phyloP scores from a whole-genome alignment of 2,888 invertebrate genomes.

The Leptinotarsa tumamoca region DNA sequence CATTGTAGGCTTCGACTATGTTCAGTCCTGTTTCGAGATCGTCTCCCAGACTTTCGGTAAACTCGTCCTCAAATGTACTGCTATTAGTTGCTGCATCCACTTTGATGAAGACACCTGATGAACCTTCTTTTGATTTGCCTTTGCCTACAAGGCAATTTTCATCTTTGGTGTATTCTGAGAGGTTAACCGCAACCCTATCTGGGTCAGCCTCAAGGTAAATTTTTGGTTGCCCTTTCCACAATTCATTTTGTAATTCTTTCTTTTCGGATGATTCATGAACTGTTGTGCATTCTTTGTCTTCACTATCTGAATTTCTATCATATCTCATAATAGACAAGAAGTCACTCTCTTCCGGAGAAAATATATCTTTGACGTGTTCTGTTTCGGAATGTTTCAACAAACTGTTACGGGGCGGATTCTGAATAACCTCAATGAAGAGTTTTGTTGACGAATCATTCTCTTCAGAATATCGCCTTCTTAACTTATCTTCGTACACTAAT shows the following conservation, averaged over 20 bases:
- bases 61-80: conserved; percentile 37
- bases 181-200: no score
- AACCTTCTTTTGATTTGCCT: neutral
- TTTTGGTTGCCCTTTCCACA: neutral
- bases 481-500: neutral
- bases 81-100: neutral
- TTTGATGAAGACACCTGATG: neutral
- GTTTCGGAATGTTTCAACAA: no score
- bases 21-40: conserved; percentile 47
- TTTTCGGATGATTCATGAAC: neutral
- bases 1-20: conserved; percentile 59
- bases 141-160: no score
- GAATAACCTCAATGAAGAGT: no score
- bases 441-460: neutral
- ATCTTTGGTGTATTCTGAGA: no score
- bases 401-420: no score
- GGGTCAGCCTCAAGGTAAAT: neutral
- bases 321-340: no score
- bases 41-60: conserved; percentile 46
- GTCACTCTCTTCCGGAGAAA: no score
- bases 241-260: neutral
- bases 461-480: neutral
- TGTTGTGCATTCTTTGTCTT: no score
- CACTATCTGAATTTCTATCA: no score
- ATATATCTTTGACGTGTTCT: no score